Conservation (phyloP, 2,113 vertebrate genomes). For the Gracilinanus agilis region DNA sequence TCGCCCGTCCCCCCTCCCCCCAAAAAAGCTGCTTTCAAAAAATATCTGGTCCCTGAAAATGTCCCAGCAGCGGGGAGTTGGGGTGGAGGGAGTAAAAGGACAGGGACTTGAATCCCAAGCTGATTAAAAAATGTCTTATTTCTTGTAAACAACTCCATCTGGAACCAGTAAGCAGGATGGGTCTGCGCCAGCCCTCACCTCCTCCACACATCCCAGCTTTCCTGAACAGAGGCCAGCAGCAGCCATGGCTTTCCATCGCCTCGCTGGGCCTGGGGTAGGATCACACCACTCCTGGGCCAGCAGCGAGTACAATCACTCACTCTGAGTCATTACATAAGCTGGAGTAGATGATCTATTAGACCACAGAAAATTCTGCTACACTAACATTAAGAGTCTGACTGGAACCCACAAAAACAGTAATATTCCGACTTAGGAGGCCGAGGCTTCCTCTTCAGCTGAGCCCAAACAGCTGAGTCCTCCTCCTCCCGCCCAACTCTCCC, state of each 20-base stretch:
- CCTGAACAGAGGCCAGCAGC: conserved; percentile 78
- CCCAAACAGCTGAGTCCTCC: conserved; percentile 39
- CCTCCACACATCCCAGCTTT: conserved; percentile 71
- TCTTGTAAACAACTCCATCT: conserved; percentile 85
- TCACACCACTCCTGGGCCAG: conserved; percentile 80
- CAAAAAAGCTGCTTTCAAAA: conserved; percentile 20
- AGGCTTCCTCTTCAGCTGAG: conserved; percentile 73
- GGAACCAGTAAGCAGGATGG: conserved; percentile 78
- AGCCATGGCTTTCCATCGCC: conserved; percentile 79
- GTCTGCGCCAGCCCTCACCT: conserved; percentile 66
- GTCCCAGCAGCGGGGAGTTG: conserved; percentile 38
- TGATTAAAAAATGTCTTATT: conserved; percentile 80
- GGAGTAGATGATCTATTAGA: conserved; percentile 83
- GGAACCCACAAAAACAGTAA: conserved; percentile 75
- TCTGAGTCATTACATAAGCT: conserved; percentile 85
- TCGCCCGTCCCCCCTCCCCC: background rate
- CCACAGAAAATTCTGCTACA: conserved; percentile 82
- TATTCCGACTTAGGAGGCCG: conserved; percentile 66
- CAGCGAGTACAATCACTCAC: conserved; percentile 82
- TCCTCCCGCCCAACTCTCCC: background rate
- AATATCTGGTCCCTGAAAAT: conserved; percentile 64
- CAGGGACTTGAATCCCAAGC: conserved; percentile 69
- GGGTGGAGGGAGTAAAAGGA: conserved; percentile 70
- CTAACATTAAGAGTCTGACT: conserved; percentile 77
- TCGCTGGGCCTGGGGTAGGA: conserved; percentile 74